Percentiles rank a stretch among this genome's conserved stretches.
Conservation (phyloP, 2,113 vertebrate genomes). For the Callopanchax toddi region DNA sequence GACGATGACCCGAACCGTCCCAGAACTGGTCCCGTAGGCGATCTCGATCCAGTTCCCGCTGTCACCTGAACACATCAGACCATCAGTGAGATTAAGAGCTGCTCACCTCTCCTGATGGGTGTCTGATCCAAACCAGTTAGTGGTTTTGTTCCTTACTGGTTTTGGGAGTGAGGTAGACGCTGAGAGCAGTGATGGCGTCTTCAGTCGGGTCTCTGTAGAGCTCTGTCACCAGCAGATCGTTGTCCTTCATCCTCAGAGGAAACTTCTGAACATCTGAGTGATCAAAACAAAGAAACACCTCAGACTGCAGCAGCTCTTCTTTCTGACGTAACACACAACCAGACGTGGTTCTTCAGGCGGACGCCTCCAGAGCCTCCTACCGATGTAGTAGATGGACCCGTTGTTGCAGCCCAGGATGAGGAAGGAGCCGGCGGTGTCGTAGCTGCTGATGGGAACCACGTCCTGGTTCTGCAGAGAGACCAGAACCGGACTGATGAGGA, state of each 20-base stretch:
- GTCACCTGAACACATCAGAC: constrained; percentile 79
- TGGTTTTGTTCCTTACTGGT: constrained; percentile 78
- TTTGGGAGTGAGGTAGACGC: constrained; percentile 93
- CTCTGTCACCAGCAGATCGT: constrained; percentile 91
- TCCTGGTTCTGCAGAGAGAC: constrained; percentile 85
- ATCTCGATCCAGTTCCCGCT: constrained; percentile 97
- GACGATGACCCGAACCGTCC: constrained; percentile 89
- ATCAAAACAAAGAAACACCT: neutral
- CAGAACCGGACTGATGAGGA: fast-evolving
- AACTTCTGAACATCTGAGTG: constrained; percentile 89
- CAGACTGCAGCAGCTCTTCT: neutral
- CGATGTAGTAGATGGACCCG: constrained; percentile 92
- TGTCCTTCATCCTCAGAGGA: constrained; percentile 92
- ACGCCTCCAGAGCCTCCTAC: constrained; percentile 74
- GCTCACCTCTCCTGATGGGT: too few species aligned
- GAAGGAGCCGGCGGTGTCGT: constrained; percentile 90
- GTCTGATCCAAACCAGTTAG: too few species aligned
- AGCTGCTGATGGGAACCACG: constrained; percentile 92
- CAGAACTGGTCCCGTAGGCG: constrained; percentile 90
- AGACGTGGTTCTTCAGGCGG: too few species aligned
- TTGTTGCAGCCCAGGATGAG: constrained; percentile 93
- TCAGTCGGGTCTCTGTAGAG: constrained; percentile 90
- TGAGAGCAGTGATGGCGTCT: constrained; percentile 90
- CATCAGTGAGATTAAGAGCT: neutral
- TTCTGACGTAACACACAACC: too few species aligned